These are phyloP conservation scores for Amblyjoppa proteus DNA, from an alignment of 2,888 invertebrate genomes.

Conservation along the genomic window DNA sequence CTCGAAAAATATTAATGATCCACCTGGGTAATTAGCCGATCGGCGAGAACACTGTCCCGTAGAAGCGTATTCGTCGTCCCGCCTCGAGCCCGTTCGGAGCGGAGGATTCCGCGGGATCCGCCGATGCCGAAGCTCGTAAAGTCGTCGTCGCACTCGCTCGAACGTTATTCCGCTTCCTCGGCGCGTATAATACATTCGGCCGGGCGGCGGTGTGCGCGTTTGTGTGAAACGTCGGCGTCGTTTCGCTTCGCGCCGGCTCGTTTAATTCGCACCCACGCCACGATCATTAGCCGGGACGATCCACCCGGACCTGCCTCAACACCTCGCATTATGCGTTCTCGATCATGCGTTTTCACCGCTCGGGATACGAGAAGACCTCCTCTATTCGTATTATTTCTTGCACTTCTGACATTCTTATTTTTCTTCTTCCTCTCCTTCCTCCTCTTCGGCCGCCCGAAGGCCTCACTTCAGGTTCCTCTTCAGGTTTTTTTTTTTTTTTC, in stretches of 20 bases:
- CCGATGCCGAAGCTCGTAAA: constrained; percentile 59
- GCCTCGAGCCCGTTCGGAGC: neutral
- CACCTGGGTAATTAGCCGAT: constrained; percentile 47
- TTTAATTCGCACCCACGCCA: constrained; percentile 81
- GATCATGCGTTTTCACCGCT: constrained; percentile 74
- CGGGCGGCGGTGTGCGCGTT: neutral
- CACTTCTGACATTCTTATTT: constrained; percentile 15
- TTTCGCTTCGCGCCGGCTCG: constrained; percentile 65
- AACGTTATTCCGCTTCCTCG: constrained; percentile 1
- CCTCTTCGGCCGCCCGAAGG: constrained; percentile 24
- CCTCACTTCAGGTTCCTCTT: constrained; percentile 44
- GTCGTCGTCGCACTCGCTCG: constrained; percentile 18
- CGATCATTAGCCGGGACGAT: constrained; percentile 78
- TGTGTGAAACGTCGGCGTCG: constrained; percentile 52
- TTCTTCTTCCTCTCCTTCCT: constrained; percentile 13
- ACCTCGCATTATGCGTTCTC: constrained; percentile 82
- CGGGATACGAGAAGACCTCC: constrained; percentile 27
- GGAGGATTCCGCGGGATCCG: constrained; percentile 20
- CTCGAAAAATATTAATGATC: constrained; percentile 44
- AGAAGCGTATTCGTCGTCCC: constrained; percentile 23
- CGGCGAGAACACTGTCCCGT: neutral
- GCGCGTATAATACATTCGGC: constrained; percentile 19
- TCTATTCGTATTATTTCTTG: constrained; percentile 34
- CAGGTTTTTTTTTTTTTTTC: constrained; percentile 23
- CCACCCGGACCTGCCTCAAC: constrained; percentile 79